Evolutionary conservation across 2,888 invertebrate species (phyloP), one percentile per base, ranked within the genome.

Genomic region (Lasius platythorax): DNA sequence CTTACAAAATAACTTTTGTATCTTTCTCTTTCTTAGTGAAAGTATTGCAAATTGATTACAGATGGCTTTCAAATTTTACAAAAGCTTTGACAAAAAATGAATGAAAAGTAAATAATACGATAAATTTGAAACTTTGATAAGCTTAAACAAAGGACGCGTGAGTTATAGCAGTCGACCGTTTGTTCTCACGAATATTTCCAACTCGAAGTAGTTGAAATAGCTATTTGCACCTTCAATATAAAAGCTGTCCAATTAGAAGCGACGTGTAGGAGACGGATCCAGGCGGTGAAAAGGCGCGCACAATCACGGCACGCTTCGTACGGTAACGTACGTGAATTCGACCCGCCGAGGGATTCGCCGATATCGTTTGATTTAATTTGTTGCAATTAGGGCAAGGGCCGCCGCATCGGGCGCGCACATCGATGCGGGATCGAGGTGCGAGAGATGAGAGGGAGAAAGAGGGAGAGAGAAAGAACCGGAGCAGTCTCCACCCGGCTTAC

Each of bases 361-460:
- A 91, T 91, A 90, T 91, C 88, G 92, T 91, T 92, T 93, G 94
- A 94, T 94, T 94, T 93, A 94, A 94, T 94, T 94, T 92, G 93
- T 93, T 92, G 90, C 93, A 94, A 94, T 94, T 94, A 92, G 92
- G 93, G 88, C 92, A 92, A 89, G 90, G 88, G 85, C 87, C 86
- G 86, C 87, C 23, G 23, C 23, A 23, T 86, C 85, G 76, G 83
- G 74, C 75, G 87, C 83, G 87, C 73, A 72, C 72, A 85, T 68
- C 75, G 74, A 68, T 61, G 76, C 76, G 74, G 78, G 63, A 56
- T 50, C 63, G 66, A 46, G 63, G 37, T 70, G 63, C 37, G 50
- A 53, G 53, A 30, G 67, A 70, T 53, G 53, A 72, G 43, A 63
- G 28, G 30, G 66, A 30, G 63, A 40, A 43, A 18, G 33, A 64